phyloP scores from a whole-genome alignment of 35 echinoderm and acorn worm species.

The Eucidaris tribuloides region DNA sequence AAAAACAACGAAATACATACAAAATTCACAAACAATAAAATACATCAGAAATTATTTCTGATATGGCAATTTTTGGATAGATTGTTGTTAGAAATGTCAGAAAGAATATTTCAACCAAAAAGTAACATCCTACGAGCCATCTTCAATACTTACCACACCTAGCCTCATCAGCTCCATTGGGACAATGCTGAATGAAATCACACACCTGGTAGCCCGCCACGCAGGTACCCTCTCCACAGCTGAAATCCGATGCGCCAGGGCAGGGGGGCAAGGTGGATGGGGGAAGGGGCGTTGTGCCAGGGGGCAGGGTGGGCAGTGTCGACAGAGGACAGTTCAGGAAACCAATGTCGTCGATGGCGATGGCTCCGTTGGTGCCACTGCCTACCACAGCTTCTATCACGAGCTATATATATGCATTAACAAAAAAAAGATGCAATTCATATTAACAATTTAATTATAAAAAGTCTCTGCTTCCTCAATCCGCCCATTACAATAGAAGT shows the following conservation, averaged over 20 bases:
- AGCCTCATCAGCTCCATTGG: conserved; percentile 33
- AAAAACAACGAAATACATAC: too few relatives aligned
- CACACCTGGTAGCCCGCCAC: background rate
- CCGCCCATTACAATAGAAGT: too few relatives aligned
- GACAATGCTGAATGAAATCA: conserved; percentile 45
- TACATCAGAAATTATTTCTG: too few relatives aligned
- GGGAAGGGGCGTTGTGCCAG: background rate
- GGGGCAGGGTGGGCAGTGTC: background rate
- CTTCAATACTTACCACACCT: conserved; percentile 19
- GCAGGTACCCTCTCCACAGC: conserved; percentile 23
- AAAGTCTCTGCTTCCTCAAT: too few relatives aligned
- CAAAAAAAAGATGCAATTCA: too few relatives aligned
- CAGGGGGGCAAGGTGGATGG: background rate
- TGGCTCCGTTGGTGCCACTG: background rate
- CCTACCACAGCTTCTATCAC: conserved; percentile 27
- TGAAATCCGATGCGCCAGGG: background rate
- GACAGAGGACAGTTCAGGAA: conserved; percentile 24
- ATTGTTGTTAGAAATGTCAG: too few relatives aligned
- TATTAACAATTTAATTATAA: too few relatives aligned
- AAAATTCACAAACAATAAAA: too few relatives aligned
- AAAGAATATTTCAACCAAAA: too few relatives aligned
- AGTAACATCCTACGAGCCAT: too few relatives aligned
- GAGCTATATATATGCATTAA: too few relatives aligned
- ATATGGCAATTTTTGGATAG: too few relatives aligned
- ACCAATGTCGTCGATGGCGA: conserved; percentile 41